Base-by-base conservation (phyloP, 2,113 vertebrate species). In the Aramus guarauna region DNA sequence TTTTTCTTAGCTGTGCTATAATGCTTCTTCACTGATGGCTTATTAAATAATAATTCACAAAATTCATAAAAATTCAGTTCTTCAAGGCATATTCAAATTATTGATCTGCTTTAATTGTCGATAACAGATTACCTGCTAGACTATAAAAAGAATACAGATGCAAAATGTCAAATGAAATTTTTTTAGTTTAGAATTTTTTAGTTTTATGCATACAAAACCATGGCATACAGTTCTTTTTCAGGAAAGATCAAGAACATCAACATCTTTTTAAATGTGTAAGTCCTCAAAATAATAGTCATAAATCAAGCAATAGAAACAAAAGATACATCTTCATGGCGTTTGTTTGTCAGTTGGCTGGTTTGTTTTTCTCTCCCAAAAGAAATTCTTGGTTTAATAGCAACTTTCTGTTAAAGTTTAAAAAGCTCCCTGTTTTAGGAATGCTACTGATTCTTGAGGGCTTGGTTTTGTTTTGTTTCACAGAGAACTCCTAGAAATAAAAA, bases 41-140 rank as follows among this genome's bases (percentile, higher is more conserved):
- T 86, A 91, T 85, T 96, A 90, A 93, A 56, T 71, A 94, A 66
- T 90, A 93, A 92, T 82, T 95, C 59, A 93, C 50, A 92, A 88
- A 91, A 12, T 85, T 50, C 6, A 67, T 69, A 85, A 85, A 72
- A 84, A 74, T 15, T 36, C 9, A 29, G 1, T 90, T 91, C 69
- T 92, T 75, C 22, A 64, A 60, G 43, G 73, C 22, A 53, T 76
- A 58, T 60, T 90, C 11, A 74, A 95, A 84, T 88, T 90, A 92
- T 67, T 91, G 14, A 63, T 88, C 30, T 63, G 13, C 5, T 36
- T 67, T 94, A 91, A 93, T 79, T 92, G 17, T 66, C 23, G 34
- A 37, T 86, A 79, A 81, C 67, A 77, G 75, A 91, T 76, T 23
- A 93, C n/a, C 27, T 81, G 29, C 82, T 83, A 71, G 41, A 36